A percentile compares a stretch with the other conserved stretches of the same genome.
Conservation (phyloP, 1,140 invertebrate genomes). For the Tribolium castaneum region DNA sequence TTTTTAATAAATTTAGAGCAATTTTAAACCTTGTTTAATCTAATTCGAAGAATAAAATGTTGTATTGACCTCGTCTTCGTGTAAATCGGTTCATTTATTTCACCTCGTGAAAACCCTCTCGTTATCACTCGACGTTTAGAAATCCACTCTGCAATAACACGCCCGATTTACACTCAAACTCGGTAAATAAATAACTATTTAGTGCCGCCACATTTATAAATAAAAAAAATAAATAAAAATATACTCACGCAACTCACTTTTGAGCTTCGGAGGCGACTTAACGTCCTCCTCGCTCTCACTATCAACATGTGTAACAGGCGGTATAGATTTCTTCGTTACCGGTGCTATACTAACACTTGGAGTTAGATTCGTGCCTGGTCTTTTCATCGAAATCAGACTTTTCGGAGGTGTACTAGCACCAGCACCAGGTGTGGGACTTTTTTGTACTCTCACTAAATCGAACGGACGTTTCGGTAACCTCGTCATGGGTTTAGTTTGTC, state of each 20-base stretch:
- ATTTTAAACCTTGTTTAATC: too few relatives aligned
- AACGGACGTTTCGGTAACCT: constrained; percentile 62
- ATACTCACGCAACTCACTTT: constrained; percentile 40
- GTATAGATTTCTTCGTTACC: constrained; percentile 60
- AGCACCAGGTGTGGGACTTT: constrained; percentile 52
- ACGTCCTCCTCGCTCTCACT: constrained; percentile 58
- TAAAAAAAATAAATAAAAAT: not conserved
- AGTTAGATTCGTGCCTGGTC: constrained; percentile 63
- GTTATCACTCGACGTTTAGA: too few relatives aligned
- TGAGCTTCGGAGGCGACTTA: constrained; percentile 44
- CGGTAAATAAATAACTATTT: not conserved
- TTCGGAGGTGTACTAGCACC: constrained; percentile 40
- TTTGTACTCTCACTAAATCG: constrained; percentile 63
- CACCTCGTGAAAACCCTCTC: too few relatives aligned
- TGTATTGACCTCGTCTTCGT: too few relatives aligned
- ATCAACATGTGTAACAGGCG: constrained; percentile 52
- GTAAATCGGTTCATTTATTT: too few relatives aligned
- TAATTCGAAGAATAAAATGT: too few relatives aligned
- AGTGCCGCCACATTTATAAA: not conserved
- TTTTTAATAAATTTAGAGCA: too few relatives aligned
- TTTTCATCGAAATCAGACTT: constrained; percentile 48
- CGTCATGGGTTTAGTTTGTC: constrained; percentile 67
- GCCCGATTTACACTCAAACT: too few relatives aligned
- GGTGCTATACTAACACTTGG: constrained; percentile 69
- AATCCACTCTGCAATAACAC: too few relatives aligned